Evolutionary conservation across 64 coral and sea anemone species (phyloP).

Genomic region (Anthopleura sola): DNA sequence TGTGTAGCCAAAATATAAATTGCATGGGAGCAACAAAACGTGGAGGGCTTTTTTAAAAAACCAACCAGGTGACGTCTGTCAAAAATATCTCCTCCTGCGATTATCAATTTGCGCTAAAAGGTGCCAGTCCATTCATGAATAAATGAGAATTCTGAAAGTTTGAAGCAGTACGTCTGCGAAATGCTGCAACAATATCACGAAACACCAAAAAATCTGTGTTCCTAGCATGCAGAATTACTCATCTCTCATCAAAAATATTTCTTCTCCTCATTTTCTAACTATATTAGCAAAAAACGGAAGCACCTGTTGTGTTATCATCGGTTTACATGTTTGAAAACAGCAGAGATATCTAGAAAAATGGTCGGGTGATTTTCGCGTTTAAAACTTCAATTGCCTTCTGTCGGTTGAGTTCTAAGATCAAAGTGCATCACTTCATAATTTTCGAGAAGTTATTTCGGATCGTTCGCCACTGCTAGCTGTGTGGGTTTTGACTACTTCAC

Average conservation of each 20-base stretch:
- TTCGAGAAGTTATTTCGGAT: not conserved
- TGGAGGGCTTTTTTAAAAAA: not conserved
- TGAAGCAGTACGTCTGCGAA: not conserved
- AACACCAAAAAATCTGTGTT: not conserved
- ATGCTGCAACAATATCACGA: not conserved
- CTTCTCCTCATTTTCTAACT: not conserved
- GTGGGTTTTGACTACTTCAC: not conserved
- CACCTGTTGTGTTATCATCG: not conserved
- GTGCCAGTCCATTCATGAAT: not conserved
- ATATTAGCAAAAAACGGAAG: not conserved
- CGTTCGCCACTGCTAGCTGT: not conserved
- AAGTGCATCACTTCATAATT: too few species aligned
- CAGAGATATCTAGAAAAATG: not conserved
- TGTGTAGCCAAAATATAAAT: not conserved
- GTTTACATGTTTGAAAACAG: too few species aligned
- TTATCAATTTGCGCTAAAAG: constrained; percentile 1
- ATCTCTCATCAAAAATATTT: too few species aligned
- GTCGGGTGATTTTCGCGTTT: not conserved
- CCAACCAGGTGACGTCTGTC: not conserved
- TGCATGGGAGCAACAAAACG: not conserved
- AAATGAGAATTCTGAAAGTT: not conserved
- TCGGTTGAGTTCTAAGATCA: too few species aligned
- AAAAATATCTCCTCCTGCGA: not conserved
- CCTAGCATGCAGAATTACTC: too few species aligned
- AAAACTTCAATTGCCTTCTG: not conserved